Evolutionary conservation across 2,888 invertebrate species (phyloP).

Genomic region (Glomeris marginata): DNA sequence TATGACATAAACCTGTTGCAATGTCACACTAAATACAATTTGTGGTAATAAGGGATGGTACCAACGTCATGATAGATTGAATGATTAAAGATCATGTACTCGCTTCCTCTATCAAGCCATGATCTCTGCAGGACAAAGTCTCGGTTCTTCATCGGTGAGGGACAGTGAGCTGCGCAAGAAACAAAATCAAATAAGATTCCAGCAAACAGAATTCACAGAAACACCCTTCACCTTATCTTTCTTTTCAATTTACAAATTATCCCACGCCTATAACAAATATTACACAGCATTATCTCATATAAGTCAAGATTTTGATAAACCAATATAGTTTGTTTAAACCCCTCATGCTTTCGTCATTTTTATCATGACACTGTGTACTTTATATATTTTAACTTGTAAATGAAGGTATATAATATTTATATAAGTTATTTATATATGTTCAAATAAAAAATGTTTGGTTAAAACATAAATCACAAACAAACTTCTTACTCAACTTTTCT

Average conservation of each 20-base stretch:
- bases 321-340: too few species aligned
- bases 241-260: background rate
- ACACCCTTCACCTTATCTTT: background rate
- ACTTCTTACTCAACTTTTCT: too few species aligned
- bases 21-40: background rate
- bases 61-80: slow-evolving; percentile 69
- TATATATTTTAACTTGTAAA: too few species aligned
- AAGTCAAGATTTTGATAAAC: too few species aligned
- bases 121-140: slow-evolving; percentile 85
- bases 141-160: slow-evolving; percentile 70
- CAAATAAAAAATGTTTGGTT: too few species aligned
- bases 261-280: background rate
- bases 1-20: background rate
- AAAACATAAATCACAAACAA: too few species aligned
- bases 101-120: slow-evolving; percentile 72
- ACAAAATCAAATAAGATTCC: background rate
- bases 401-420: too few species aligned
- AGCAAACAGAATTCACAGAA: background rate
- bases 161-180: slow-evolving; percentile 61
- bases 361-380: too few species aligned
- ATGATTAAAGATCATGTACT: slow-evolving; percentile 79
- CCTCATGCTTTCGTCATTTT: too few species aligned
- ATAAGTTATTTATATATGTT: too few species aligned
- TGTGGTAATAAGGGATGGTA: slow-evolving; percentile 2
- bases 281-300: too few species aligned